These are phyloP conservation scores for Xanthia icteritia DNA, from an alignment of 2,888 invertebrate genomes.

Conservation along the genomic window DNA sequence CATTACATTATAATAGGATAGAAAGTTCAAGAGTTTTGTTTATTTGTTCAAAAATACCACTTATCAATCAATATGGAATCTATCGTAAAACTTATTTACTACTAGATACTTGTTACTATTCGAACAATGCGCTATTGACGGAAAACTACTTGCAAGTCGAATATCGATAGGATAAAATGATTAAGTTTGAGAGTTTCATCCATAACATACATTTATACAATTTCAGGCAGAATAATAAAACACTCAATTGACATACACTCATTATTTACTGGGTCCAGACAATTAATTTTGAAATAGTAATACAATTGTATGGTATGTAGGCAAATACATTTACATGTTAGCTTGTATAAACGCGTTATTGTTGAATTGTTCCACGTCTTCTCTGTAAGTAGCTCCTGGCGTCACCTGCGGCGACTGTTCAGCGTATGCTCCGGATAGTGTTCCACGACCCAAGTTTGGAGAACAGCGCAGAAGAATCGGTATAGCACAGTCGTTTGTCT, in stretches of 20 bases:
- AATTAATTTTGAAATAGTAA: conserved; percentile 2
- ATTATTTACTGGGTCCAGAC: conserved; percentile 29
- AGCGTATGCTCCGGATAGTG: conserved; percentile 45
- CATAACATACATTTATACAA: not conserved
- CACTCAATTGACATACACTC: conserved; percentile 11
- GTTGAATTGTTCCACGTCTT: not conserved
- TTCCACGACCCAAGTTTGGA: conserved; percentile 73
- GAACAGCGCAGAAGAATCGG: conserved; percentile 78
- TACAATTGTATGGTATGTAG: not conserved
- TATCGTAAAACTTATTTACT: conserved; percentile 9
- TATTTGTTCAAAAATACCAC: conserved; percentile 28
- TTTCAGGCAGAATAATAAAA: conserved; percentile 7
- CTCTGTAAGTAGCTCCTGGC: conserved; percentile 32
- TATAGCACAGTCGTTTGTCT: conserved; percentile 66
- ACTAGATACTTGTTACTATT: conserved; percentile 23
- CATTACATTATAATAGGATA: conserved; percentile 4
- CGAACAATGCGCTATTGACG: not conserved
- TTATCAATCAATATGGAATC: conserved; percentile 14
- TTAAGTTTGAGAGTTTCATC: not conserved
- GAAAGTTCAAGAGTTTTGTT: conserved; percentile 35
- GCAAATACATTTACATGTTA: conserved; percentile 16
- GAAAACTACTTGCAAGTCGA: not conserved
- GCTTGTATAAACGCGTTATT: conserved; percentile 12
- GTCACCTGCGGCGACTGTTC: conserved; percentile 26
- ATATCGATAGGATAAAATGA: not conserved